Evolutionary conservation across 1,140 invertebrate species (phyloP), one percentile per base, ranked within the genome.

Genomic region (Luehdorfia chinensis): DNA sequence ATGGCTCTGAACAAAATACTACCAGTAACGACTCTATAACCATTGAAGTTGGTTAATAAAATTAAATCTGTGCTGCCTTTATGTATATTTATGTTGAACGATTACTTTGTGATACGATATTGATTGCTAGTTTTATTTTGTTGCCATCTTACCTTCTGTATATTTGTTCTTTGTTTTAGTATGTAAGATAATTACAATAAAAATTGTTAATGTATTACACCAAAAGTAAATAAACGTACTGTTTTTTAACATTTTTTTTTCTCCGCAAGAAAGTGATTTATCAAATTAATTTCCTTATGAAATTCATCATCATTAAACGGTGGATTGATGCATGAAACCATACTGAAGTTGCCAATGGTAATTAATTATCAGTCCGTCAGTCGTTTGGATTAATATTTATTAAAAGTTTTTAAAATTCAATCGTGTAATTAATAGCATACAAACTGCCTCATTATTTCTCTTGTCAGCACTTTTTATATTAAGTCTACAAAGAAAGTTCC

Each of bases 301-400:
- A 69, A 75, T 75, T 59, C 48, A 68, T 75, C 69, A 73, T 69
- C 28, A 54, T 72, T 59, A 76, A 39, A 41, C 36, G 51, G 60
- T 48, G 48, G 66, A 34, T 57, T 61, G 48, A 50, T 50, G 63
- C 65, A 65, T 76, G 59, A 64, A 67, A 63, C 48, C 1, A 52
- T 56, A 51, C 53, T 54, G 33, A 52, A 66, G 31, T 54, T 50
- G 33, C 47, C 43, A 49, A 55, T 62, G n/a, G n/a, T n/a, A n/a
- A n/a, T n/a, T n/a, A n/a, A n/a, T n/a, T n/a, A n/a, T n/a, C n/a
- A n/a, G n/a, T n/a, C n/a, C n/a, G n/a, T n/a, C n/a, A n/a, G n/a
- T n/a, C n/a, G n/a, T n/a, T n/a, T n/a, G n/a, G n/a, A n/a, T n/a
- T n/a, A n/a, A n/a, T n/a, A n/a, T n/a, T n/a, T n/a, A n/a, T n/a